Evolutionary conservation across 2,888 invertebrate genomes (phyloP).

Genomic region (Silvanus unidentatus): DNA sequence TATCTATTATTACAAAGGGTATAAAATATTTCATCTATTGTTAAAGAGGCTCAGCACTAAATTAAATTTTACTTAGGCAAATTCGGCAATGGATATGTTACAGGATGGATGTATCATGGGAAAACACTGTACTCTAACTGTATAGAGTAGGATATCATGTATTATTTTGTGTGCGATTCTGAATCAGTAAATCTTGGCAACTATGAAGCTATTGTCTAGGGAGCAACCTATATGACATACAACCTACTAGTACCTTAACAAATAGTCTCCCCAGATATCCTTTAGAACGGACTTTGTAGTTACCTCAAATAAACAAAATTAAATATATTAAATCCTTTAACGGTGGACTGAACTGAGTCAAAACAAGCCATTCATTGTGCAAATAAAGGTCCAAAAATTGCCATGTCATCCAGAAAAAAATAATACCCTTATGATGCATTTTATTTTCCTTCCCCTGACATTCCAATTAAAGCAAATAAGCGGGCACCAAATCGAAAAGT

Average conservation of each 20-base stretch:
- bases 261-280: no score
- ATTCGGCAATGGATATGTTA: neutral
- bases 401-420: no score
- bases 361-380: no score
- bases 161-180: conserved; percentile 1
- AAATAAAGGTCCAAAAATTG: no score
- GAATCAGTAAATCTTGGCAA: conserved; percentile 1
- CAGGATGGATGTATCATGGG: conserved; percentile 1
- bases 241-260: no score
- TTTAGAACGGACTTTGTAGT: neutral
- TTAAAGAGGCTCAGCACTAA: neutral
- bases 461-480: conserved; percentile 17
- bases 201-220: conserved; percentile 1
- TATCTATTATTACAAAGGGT: no score
- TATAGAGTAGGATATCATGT: conserved; percentile 6
- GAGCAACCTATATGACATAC: no score
- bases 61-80: neutral
- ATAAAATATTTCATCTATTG: no score
- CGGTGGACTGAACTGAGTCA: no score
- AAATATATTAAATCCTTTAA: no score
- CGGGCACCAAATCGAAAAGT: conserved; percentile 16
- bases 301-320: neutral
- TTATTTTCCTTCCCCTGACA: neutral
- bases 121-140: neutral
- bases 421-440: no score